Evolutionary conservation across 2,797 vertebrate genomes (phyloP), one percentile per base, ranked within the genome.

Genomic region (Onychomys arenicola): DNA sequence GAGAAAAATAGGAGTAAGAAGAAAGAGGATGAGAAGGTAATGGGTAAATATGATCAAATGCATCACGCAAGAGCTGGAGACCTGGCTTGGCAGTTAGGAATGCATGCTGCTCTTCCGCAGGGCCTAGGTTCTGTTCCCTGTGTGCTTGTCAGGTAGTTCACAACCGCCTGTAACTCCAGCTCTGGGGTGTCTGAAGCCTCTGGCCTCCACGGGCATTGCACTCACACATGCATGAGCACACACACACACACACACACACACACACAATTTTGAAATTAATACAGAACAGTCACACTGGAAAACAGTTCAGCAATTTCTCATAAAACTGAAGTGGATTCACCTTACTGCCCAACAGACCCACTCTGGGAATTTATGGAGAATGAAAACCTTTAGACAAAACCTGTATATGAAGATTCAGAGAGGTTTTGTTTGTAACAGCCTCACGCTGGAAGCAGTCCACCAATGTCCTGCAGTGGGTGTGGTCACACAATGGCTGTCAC

Each of bases 391-490:
- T 19, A 27, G 57, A 67, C 76, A 69, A n/a, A 80, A 16, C 29
- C 57, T 0, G 14, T 4, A 34, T 13, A 2, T 6, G 40, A 57
- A n/a, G 2, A 27, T 49, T 40, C 71, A 25, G 0, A 17, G 37
- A 1, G 14, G 77, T 27, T 61, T 67, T 55, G 11, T 40, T 14
- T 1, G 0, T 49, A 43, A 65, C 25, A n/a, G 23, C 21, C 80
- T 59, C 21, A 5, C 27, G 49, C 25, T 21, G 43, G 21, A 69
- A 80, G 61, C 90, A n/a, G 10, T 10, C 43, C 1, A 6, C n/a
- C 2, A 5, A 27, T 2, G 52, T 46, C 83, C n/a, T 2, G 59
- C 40, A 17, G 27, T 1, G 14, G 14, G 14, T 1, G 16, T 21
- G 27, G 49, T 59, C 27, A 67, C 76, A 88, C 52, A 65, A 37